These are phyloP conservation scores for Cottoperca gobio DNA, from an alignment of 2,797 vertebrate genomes.

Conservation along the genomic window DNA sequence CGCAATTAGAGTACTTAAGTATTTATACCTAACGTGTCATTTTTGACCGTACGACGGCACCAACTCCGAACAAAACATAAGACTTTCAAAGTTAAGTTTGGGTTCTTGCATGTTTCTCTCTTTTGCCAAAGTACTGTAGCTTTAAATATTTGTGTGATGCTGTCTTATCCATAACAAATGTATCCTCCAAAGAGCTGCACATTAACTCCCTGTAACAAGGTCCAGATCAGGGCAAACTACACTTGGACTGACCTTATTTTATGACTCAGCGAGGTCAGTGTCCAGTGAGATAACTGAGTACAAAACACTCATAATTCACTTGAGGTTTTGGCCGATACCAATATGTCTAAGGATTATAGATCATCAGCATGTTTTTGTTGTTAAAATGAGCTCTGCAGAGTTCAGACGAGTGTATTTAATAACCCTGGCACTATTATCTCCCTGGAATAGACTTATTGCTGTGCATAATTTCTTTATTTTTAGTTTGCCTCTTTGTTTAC, in stretches of 20 bases:
- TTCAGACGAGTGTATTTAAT: slow-evolving; percentile 36
- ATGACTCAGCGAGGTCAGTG: slow-evolving; percentile 57
- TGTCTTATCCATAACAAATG: slow-evolving; percentile 67
- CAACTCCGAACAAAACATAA: slow-evolving; percentile 21
- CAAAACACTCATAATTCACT: slow-evolving; percentile 59
- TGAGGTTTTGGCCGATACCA: slow-evolving; percentile 62
- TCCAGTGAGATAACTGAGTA: slow-evolving; percentile 60
- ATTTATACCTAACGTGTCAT: slow-evolving; percentile 28
- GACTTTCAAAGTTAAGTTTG: slow-evolving; percentile 41
- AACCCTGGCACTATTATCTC: slow-evolving; percentile 40
- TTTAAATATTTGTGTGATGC: slow-evolving; percentile 71
- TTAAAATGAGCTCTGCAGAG: slow-evolving; percentile 46
- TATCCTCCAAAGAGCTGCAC: slow-evolving; percentile 46
- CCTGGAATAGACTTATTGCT: background rate
- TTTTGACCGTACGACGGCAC: background rate
- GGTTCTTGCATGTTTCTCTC: slow-evolving; percentile 37
- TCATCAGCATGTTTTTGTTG: slow-evolving; percentile 62
- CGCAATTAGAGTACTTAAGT: background rate
- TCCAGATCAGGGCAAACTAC: slow-evolving; percentile 42
- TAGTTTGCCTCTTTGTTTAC: slow-evolving; percentile 26
- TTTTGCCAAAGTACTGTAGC: slow-evolving; percentile 54
- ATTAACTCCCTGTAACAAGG: slow-evolving; percentile 9
- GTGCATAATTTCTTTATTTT: slow-evolving; percentile 12
- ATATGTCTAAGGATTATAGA: slow-evolving; percentile 41
- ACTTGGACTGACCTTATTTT: slow-evolving; percentile 50